These are phyloP conservation scores for Cephus nigrinus DNA, from an alignment of 2,888 invertebrate species.

Conservation along the genomic window DNA sequence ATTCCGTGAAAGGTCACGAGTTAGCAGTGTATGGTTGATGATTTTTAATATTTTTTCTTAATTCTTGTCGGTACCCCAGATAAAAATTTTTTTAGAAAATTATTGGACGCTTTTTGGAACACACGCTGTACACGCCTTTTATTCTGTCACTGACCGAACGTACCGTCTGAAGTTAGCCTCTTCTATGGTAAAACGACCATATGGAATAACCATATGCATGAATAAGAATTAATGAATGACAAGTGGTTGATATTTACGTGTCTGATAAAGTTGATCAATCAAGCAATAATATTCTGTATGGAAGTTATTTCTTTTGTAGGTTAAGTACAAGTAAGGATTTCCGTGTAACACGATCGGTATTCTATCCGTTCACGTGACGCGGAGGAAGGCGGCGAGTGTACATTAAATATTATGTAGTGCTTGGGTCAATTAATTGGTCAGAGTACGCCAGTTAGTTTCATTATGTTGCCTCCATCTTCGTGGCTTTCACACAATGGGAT, in stretches of 20 bases:
- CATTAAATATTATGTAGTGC: conserved; percentile 52
- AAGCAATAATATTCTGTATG: no score
- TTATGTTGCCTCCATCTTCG: conserved; percentile 61
- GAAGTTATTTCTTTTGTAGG: no score
- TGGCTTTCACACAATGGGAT: conserved; percentile 54
- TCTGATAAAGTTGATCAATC: no score
- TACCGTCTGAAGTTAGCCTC: no score
- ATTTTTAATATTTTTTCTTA: neutral
- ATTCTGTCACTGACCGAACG: no score
- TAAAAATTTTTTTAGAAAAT: no score
- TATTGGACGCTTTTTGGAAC: no score
- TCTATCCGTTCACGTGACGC: conserved; percentile 16
- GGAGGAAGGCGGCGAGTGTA: conserved; percentile 37
- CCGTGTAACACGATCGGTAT: conserved; percentile 39
- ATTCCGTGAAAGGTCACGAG: neutral
- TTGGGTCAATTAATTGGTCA: conserved; percentile 55
- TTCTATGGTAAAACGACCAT: no score
- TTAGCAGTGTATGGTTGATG: neutral
- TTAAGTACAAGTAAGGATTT: conserved; percentile 29
- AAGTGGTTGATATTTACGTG: no score
- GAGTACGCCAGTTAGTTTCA: conserved; percentile 61
- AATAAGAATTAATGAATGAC: no score
- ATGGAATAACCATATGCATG: no score
- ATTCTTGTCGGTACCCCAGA: neutral
- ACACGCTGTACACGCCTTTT: no score